Evolutionary conservation across 1,140 invertebrate genomes (phyloP).

Genomic region (Ruditapes philippinarum): DNA sequence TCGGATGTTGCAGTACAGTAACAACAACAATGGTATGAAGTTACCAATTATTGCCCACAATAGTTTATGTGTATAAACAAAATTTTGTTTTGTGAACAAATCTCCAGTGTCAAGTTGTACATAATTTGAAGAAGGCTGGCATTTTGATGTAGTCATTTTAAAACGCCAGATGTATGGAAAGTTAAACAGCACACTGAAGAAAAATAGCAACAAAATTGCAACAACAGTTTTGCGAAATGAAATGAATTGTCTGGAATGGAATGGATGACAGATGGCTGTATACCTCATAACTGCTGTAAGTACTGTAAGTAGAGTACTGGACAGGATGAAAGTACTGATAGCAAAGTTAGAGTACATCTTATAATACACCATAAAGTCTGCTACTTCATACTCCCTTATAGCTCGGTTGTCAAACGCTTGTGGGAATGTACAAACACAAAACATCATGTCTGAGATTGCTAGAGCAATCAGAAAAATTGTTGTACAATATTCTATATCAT

Average conservation of each 20-base stretch:
- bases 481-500: constrained; percentile 76
- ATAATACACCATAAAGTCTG: constrained; percentile 78
- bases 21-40: constrained; percentile 77
- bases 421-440: constrained; percentile 79
- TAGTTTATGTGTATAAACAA: constrained; percentile 77
- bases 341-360: constrained; percentile 75
- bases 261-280: constrained; percentile 81
- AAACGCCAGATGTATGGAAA: constrained; percentile 77
- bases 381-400: constrained; percentile 52
- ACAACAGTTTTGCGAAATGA: constrained; percentile 70
- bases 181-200: constrained; percentile 76
- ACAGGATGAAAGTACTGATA: constrained; percentile 82
- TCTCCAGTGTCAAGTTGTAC: constrained; percentile 24
- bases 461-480: constrained; percentile 79
- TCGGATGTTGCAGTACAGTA: constrained; percentile 79
- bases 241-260: constrained; percentile 77
- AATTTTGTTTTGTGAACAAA: constrained; percentile 60
- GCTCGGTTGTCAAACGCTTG: constrained; percentile 70
- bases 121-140: background rate
- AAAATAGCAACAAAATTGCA: constrained; percentile 70
- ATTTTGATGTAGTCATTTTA: constrained; percentile 41
- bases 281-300: constrained; percentile 80
- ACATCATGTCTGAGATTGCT: constrained; percentile 79
- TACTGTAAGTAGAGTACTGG: constrained; percentile 80
- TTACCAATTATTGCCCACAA: constrained; percentile 82